Evolutionary conservation across 35 echinoderm and acorn worm genomes (phyloP).

Genomic region (Lytechinus pictus): DNA sequence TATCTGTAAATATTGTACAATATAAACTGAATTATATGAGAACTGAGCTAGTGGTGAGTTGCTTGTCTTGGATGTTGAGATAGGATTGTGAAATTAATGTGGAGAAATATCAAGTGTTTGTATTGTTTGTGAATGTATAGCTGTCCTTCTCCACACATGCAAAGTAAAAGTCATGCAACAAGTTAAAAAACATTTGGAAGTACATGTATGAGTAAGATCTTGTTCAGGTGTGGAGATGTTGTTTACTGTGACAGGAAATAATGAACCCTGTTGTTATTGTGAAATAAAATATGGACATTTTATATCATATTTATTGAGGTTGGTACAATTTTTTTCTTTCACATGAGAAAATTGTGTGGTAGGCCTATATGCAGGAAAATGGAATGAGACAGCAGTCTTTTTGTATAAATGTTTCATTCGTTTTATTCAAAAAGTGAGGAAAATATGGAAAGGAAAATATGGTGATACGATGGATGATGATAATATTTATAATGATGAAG

Average conservation of each 20-base stretch:
- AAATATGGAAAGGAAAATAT: neutral
- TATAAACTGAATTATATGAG: conserved; percentile 20
- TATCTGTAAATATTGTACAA: conserved; percentile 15
- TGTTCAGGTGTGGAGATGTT: neutral
- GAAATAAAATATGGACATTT: conserved; percentile 14
- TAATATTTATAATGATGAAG: too few species aligned
- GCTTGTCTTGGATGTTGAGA: neutral
- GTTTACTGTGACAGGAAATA: neutral
- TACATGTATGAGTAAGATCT: neutral
- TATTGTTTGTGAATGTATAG: neutral
- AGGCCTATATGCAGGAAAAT: neutral
- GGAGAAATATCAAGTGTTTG: neutral
- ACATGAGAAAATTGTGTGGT: neutral
- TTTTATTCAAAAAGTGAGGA: neutral
- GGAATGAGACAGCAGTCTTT: neutral
- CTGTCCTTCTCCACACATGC: neutral
- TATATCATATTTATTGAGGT: neutral
- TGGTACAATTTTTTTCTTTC: neutral
- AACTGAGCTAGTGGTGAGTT: neutral
- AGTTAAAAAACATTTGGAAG: neutral
- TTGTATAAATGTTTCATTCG: neutral
- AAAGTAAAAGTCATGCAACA: neutral
- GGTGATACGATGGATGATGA: too few species aligned
- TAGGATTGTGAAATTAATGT: neutral
- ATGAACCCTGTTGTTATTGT: neutral